These are phyloP conservation scores for Centropyge bicolor DNA, from an alignment of 2,797 vertebrate species.

Conservation along the genomic window DNA sequence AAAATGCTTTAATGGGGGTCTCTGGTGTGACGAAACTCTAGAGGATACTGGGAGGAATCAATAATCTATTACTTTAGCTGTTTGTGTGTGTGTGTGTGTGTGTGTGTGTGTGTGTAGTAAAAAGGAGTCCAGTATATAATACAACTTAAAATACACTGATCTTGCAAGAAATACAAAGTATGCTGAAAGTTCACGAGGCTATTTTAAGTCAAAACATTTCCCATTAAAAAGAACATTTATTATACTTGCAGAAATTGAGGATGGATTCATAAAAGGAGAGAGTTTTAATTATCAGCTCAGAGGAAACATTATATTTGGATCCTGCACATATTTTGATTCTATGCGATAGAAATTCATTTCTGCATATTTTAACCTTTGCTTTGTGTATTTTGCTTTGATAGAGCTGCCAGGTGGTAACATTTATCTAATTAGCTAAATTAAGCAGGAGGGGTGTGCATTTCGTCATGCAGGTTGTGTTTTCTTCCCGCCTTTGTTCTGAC, in stretches of 20 bases:
- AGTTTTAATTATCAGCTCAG: slow-evolving; percentile 4
- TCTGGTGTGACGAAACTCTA: not conserved
- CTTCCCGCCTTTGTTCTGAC: not conserved
- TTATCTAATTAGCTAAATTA: slow-evolving; percentile 16
- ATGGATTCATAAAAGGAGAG: not conserved
- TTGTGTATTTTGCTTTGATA: not conserved
- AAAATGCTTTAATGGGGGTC: slow-evolving; percentile 35
- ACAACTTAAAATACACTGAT: not conserved
- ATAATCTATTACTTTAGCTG: slow-evolving; percentile 61
- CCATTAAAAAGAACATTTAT: not conserved
- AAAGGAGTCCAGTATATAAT: not conserved
- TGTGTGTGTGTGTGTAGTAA: not conserved
- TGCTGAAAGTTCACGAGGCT: not conserved
- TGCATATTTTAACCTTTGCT: slow-evolving; percentile 1
- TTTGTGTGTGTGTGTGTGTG: slow-evolving; percentile 8
- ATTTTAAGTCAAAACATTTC: not conserved
- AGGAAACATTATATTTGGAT: not conserved
- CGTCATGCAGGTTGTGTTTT: not conserved
- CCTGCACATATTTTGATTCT: not conserved
- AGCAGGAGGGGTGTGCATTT: not conserved
- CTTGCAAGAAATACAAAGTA: not conserved
- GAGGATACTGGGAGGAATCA: slow-evolving; percentile 35
- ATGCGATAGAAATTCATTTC: not conserved
- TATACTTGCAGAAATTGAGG: not conserved
- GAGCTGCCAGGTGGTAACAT: not conserved